Base-by-base conservation (phyloP, 2,797 vertebrate species). In the Protonibea diacanthus region DNA sequence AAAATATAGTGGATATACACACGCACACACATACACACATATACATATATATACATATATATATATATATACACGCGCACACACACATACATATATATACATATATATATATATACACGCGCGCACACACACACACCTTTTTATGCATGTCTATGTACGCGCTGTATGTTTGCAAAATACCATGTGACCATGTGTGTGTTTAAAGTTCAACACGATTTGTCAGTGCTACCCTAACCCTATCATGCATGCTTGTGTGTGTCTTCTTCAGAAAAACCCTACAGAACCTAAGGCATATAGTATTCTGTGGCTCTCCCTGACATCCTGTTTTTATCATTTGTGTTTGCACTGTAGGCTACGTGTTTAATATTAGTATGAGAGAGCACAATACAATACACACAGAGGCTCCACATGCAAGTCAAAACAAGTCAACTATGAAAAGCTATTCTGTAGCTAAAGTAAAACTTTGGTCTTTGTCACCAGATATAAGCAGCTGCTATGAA, bases 161-260 rank as follows among this genome's bases (percentile, higher is more conserved):
- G 42, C 7, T 53, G 7, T 11, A 17, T 33, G 9, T 60, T n/a
- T 25, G 25, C 29, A 21, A 59, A 40, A 53, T 55, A 29, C 47
- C 40, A 55, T 0, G 3, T 61, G 23, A 33, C 8, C 33, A 38
- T 9, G 33, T 9, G 9, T 38, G n/a, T 15, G 7, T 61, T 56
- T 38, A 57, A 68, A 48, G 40, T 60, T 59, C 70, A 57, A 76
- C 51, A 51, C 42, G 21, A 49, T 29, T 48, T 4, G 62, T 48
- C 29, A 55, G 21, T 44, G 65, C 25, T 55, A 29, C 29, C 6
- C 29, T 29, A 29, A 33, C 29, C 29, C 29, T 33, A 6, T 33
- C 15, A 1, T 14, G 17, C 23, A 21, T 14, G 11, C 15, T 25
- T 23, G 7, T 47, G 15, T 53, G 45, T 42, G 42, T 42, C n/a